A percentile compares a stretch with the other conserved stretches of the same genome.
phyloP scores from a whole-genome alignment of 1,140 invertebrate species.

The Hesperophylax magnus region DNA sequence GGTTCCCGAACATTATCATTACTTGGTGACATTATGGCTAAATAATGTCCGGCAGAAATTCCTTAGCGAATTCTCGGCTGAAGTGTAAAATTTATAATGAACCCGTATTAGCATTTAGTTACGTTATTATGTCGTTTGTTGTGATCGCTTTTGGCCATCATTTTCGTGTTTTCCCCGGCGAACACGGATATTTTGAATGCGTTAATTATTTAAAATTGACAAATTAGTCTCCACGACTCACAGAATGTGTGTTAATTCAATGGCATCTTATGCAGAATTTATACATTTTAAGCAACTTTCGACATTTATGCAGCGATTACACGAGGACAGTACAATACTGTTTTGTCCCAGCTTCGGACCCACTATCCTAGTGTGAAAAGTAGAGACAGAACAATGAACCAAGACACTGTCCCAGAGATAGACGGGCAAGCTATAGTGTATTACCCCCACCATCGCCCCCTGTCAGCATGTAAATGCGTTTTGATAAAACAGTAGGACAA shows the following conservation, averaged over 20 bases:
- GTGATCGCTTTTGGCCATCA: slow-evolving; percentile 27
- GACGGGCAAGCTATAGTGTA: too few species aligned
- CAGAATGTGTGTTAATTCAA: slow-evolving; percentile 11
- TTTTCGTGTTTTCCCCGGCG: slow-evolving; percentile 14
- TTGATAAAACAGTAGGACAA: too few species aligned
- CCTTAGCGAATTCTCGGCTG: slow-evolving; percentile 15
- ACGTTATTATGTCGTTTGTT: slow-evolving; percentile 34
- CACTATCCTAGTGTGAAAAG: too few species aligned
- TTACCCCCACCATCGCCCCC: too few species aligned
- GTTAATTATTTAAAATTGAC: slow-evolving; percentile 31
- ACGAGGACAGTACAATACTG: too few species aligned
- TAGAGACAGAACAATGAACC: too few species aligned
- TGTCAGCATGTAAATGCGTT: too few species aligned
- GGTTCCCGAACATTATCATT: slow-evolving; percentile 5
- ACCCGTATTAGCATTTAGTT: slow-evolving; percentile 20
- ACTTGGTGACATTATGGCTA: neutral
- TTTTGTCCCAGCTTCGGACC: too few species aligned
- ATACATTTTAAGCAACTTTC: neutral
- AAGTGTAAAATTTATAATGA: slow-evolving; percentile 37
- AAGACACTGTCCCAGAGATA: too few species aligned
- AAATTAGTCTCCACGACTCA: slow-evolving; percentile 27
- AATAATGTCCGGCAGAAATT: neutral
- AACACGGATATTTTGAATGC: slow-evolving; percentile 31
- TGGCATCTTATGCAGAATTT: neutral
- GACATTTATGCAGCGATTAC: too few species aligned